Percentiles rank a stretch among this genome's conserved stretches.
These are phyloP conservation scores for Nephotettix cincticeps DNA, from an alignment of 1,140 invertebrate genomes.

Conservation along the genomic window DNA sequence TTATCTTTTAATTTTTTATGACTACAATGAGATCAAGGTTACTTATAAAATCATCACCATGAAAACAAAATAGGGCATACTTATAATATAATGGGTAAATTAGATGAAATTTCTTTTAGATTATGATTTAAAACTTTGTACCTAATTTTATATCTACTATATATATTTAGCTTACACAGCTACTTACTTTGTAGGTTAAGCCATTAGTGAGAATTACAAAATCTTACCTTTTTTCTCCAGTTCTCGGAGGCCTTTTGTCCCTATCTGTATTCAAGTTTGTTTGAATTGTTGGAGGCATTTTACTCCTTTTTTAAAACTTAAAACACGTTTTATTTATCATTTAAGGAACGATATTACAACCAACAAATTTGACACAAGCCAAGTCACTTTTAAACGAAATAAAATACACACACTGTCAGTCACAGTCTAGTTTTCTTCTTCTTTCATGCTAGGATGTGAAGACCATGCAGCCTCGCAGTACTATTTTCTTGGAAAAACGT, in stretches of 20 bases:
- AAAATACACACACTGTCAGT: too few species aligned
- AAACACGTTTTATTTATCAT: too few species aligned
- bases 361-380: too few species aligned
- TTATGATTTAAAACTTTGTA: neutral
- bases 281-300: constrained; percentile 35
- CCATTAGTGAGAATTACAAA: neutral
- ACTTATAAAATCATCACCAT: neutral
- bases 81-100: neutral
- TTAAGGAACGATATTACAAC: too few species aligned
- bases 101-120: neutral
- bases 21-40: too few species aligned
- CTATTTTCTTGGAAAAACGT: too few species aligned
- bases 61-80: neutral
- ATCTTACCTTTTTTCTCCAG: constrained; percentile 32
- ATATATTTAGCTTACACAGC: neutral
- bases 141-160: neutral
- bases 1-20: too few species aligned
- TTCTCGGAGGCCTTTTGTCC: constrained; percentile 33
- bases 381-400: too few species aligned
- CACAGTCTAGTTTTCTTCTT: too few species aligned
- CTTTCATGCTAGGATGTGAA: too few species aligned
- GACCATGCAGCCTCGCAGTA: too few species aligned
- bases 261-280: constrained; percentile 28
- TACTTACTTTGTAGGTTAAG: neutral
- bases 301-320: too few species aligned